Evolutionary conservation across 2,888 invertebrate genomes (phyloP).

Genomic region (Belgica antarctica): DNA sequence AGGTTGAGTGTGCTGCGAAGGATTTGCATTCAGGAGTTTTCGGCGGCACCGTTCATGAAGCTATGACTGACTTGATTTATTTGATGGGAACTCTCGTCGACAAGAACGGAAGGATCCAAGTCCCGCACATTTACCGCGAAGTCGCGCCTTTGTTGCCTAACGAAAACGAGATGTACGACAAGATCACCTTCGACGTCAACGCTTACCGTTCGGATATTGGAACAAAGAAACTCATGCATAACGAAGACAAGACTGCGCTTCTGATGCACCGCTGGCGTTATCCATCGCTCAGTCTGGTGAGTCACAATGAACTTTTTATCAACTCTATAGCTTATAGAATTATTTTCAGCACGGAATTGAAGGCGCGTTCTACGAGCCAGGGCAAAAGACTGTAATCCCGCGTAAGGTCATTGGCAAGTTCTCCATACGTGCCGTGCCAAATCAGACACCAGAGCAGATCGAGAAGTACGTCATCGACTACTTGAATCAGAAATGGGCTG

Average conservation of each 20-base stretch:
- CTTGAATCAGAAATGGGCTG: slow-evolving; percentile 73
- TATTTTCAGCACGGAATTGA: slow-evolving; percentile 95
- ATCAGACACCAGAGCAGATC: slow-evolving; percentile 83
- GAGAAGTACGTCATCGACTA: slow-evolving; percentile 74
- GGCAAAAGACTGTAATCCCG: slow-evolving; percentile 94
- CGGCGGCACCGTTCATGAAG: slow-evolving; percentile 90
- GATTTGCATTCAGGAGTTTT: slow-evolving; percentile 96
- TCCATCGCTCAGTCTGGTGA: too few species aligned
- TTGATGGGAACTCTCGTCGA: slow-evolving; percentile 81
- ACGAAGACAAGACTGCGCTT: slow-evolving; percentile 75
- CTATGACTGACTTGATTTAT: slow-evolving; percentile 87
- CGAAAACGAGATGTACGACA: slow-evolving; percentile 71
- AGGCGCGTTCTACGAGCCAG: slow-evolving; percentile 89
- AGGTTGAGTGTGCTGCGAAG: slow-evolving; percentile 83
- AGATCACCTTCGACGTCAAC: slow-evolving; percentile 81
- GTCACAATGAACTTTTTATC: too few species aligned
- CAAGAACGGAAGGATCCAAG: slow-evolving; percentile 78
- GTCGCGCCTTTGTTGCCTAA: slow-evolving; percentile 70
- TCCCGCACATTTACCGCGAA: slow-evolving; percentile 79
- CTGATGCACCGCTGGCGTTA: slow-evolving; percentile 95
- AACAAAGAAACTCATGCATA: slow-evolving; percentile 66
- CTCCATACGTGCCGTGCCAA: slow-evolving; percentile 93
- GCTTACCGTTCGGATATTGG: slow-evolving; percentile 75
- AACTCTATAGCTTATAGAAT: too few species aligned
- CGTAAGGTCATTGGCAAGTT: slow-evolving; percentile 94